phyloP scores from a whole-genome alignment of 2,888 invertebrate genomes.

The Callosobruchus maculatus region DNA sequence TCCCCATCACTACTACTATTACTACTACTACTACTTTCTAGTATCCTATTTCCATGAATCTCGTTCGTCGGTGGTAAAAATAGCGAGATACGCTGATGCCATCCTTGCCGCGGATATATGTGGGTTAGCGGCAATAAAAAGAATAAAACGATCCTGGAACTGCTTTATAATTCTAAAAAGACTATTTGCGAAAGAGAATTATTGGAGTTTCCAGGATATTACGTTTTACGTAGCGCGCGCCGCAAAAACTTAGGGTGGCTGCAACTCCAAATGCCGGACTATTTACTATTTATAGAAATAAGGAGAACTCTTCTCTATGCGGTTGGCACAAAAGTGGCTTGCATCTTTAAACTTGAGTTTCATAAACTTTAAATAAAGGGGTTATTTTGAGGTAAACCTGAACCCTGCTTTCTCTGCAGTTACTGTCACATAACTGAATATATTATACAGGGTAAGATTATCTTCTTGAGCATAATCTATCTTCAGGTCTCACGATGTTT shows the following conservation, averaged over 20 bases:
- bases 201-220: constrained; percentile 5
- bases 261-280: neutral
- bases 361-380: neutral
- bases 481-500: too few relatives aligned
- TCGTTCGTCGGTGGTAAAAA: neutral
- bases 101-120: neutral
- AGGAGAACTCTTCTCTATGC: neutral
- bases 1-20: too few relatives aligned
- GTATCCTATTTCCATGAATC: too few relatives aligned
- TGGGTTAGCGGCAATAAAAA: constrained; percentile 3
- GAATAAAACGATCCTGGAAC: constrained; percentile 1
- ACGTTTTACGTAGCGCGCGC: constrained; percentile 2
- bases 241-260: neutral
- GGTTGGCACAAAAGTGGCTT: neutral
- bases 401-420: neutral
- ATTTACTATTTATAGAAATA: neutral
- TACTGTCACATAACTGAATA: neutral
- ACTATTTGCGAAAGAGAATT: constrained; percentile 3
- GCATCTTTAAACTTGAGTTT: neutral
- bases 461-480: too few relatives aligned
- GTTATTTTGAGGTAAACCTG: neutral
- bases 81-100: neutral
- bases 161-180: constrained; percentile 6
- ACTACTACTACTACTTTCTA: too few relatives aligned
- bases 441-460: too few relatives aligned